Base-by-base conservation (phyloP, 2,797 vertebrate species). In the Rousettus madagascariensis region DNA sequence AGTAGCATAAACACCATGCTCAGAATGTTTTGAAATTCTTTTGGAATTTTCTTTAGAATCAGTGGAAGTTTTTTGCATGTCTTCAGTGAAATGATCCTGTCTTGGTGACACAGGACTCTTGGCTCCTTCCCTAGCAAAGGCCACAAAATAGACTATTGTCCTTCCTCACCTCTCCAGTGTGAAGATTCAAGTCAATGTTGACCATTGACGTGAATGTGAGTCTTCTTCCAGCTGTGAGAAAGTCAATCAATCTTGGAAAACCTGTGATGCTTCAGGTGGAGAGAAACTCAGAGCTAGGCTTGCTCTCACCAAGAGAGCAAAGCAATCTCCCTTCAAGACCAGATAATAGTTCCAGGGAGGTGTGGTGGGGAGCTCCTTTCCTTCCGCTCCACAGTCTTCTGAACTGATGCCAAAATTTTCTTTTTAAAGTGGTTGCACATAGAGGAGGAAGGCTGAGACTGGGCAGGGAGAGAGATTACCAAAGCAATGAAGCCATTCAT, bases 41-140 rank as follows among this genome's bases (percentile, higher is more conserved):
- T 36, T 41, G 71, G 75, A 49, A 75, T 95, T 91, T 91, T 90
- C 84, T 87, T 66, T 49, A 49, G n/a, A 83, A 55, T 19, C 17
- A 10, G 22, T 10, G 28, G 69, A 75, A 7, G 59, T 66, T 41
- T 71, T 91, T 69, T 46, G 51, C 6, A 24, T 51, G 33, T 84
- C 38, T 59, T 43, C 63, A 59, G 65, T 66, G 65, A 59, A 86
- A 80, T 15, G 4, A 69, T 28, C 41, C 22, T 26, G 6, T 55
- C 53, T 84, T 59, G 30, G 26, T 30, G 49, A 95, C 49, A 74
- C 1, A 3, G 17, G 13, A 85, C 43, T 55, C 53, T 66, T 7
- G n/a, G 12, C 5, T 2, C 22, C 46, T 69, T 82, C 43, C 84
- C 24, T 19, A 72, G 36, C 19, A 82, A 95, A 96, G 68, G 2